These are phyloP conservation scores for Drosophila pseudotakahashii DNA, from an alignment of 2,888 invertebrate species.

Conservation along the genomic window DNA sequence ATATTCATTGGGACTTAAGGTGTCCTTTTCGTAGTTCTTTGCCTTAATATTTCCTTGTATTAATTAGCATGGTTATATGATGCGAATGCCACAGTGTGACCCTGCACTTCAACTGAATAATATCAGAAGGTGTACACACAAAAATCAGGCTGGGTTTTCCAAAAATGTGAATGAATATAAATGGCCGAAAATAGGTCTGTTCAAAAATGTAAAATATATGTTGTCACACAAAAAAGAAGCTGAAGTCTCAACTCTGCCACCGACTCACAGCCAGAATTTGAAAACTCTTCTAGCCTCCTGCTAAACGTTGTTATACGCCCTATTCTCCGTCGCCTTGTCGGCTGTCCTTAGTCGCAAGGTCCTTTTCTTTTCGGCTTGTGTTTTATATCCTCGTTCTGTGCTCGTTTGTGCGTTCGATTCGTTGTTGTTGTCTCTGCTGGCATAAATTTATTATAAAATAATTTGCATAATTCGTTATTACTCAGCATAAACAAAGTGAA, in stretches of 20 bases:
- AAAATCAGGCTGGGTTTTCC: no score
- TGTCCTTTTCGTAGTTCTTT: no score
- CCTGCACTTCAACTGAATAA: background rate
- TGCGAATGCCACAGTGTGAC: no score
- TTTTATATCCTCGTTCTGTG: slow-evolving; percentile 68
- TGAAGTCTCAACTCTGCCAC: background rate
- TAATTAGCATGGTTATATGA: no score
- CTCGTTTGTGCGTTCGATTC: slow-evolving; percentile 70
- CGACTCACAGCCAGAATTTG: slow-evolving; percentile 6
- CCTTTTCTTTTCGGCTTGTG: slow-evolving; percentile 48
- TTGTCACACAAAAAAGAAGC: background rate
- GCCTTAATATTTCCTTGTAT: no score
- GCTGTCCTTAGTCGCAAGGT: slow-evolving; percentile 2
- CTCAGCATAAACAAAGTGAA: slow-evolving; percentile 81
- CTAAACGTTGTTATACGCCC: slow-evolving; percentile 76
- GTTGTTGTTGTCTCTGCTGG: slow-evolving; percentile 52
- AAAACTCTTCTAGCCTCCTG: slow-evolving; percentile 68
- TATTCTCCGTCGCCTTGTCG: slow-evolving; percentile 29
- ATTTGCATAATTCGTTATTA: slow-evolving; percentile 80
- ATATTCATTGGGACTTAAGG: no score
- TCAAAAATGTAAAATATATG: background rate
- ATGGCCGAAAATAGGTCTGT: no score
- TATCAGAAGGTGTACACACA: background rate
- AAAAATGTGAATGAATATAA: no score
- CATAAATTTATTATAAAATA: slow-evolving; percentile 81